These are phyloP conservation scores for Nyctereutes procyonoides DNA, from an alignment of 2,113 vertebrate species.

Conservation along the genomic window DNA sequence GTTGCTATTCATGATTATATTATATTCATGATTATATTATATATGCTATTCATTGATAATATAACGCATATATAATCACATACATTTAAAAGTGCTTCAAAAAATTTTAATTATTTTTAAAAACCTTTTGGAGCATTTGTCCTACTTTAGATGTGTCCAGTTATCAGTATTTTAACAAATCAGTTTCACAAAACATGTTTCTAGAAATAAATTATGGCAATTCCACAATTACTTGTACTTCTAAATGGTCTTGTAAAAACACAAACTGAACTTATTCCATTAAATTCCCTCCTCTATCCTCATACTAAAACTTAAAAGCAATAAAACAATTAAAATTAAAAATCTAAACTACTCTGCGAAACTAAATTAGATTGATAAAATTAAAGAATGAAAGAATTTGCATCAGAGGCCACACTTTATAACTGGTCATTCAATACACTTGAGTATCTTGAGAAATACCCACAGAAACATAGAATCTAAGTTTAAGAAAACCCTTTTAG, in stretches of 20 bases:
- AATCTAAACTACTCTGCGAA: neutral
- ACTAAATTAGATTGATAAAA: slow-evolving; percentile 11
- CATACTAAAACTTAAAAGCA: slow-evolving; percentile 32
- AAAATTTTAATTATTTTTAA: neutral
- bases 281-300: neutral
- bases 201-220: neutral
- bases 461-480: neutral
- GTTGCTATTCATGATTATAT: neutral
- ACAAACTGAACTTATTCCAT: slow-evolving; percentile 3
- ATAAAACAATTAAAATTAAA: slow-evolving; percentile 39
- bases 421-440: neutral
- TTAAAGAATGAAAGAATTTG: neutral
- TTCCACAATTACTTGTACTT: neutral
- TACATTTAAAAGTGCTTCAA: neutral
- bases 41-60: neutral
- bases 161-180: slow-evolving; percentile 23
- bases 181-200: slow-evolving; percentile 29
- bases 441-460: neutral
- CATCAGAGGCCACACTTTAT: neutral
- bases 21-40: too few relatives aligned
- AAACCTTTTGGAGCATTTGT: neutral
- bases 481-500: neutral
- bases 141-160: slow-evolving; percentile 24
- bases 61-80: neutral
- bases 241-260: slow-evolving; percentile 44